phyloP scores from a whole-genome alignment of 2,113 vertebrate genomes.

The Lethenteron reissneri region DNA sequence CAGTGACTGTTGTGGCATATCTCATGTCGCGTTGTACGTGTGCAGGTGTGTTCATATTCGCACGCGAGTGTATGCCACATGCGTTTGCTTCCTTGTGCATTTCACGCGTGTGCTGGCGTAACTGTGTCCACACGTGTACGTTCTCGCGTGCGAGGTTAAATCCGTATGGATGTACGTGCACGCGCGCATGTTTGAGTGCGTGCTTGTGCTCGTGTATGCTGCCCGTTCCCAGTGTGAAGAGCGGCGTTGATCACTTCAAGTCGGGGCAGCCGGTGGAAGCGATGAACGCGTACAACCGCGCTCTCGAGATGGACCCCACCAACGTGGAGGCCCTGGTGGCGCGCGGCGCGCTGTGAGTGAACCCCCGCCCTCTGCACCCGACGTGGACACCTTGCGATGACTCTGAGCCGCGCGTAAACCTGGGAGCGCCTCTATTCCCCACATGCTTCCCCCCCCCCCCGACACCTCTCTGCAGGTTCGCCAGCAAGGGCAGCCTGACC shows the following conservation, averaged over 20 bases:
- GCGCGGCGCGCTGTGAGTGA: slow-evolving; percentile 73
- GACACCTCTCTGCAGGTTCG: slow-evolving; percentile 34
- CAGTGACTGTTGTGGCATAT: no score
- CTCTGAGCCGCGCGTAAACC: neutral
- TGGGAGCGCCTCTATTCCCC: neutral
- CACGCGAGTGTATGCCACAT: no score
- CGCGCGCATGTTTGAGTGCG: no score
- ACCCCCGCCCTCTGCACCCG: neutral
- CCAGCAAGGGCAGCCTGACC: slow-evolving; percentile 72
- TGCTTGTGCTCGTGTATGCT: no score
- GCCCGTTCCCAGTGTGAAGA: slow-evolving; percentile 41
- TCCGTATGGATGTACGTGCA: no score
- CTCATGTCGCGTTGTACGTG: no score
- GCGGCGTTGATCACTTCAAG: slow-evolving; percentile 84
- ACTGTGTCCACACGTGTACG: no score
- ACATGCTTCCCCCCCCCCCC: neutral
- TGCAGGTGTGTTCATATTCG: no score
- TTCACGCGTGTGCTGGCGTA: no score
- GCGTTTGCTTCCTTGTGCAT: no score
- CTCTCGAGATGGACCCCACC: slow-evolving; percentile 67
- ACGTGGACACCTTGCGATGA: neutral
- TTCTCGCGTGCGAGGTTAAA: no score
- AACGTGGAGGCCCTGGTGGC: slow-evolving; percentile 88
- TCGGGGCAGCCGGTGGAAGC: slow-evolving; percentile 65
- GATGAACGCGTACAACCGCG: slow-evolving; percentile 97